Evolutionary conservation across 1,140 invertebrate genomes (phyloP), one percentile per base, ranked within the genome.

Genomic region (Steinernema feltiae): DNA sequence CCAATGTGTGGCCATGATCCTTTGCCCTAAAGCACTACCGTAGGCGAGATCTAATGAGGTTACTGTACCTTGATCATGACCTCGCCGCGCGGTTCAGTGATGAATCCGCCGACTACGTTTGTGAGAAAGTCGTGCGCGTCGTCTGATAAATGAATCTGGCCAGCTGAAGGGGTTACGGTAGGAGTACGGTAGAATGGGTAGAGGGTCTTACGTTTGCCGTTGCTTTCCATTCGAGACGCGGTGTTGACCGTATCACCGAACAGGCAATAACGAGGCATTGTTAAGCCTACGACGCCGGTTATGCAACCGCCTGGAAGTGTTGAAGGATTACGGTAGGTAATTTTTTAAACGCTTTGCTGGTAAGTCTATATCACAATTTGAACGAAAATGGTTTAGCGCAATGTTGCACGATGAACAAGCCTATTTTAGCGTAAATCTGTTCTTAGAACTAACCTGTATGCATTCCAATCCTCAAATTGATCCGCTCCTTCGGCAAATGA

Each of bases 191-290:
- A 73, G 18, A 18, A 41, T 41, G 18, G 32, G 27, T 2, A 63
- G 30, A 24, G 12, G 73, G 30, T 7, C 29, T 75, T 73, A 83
- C 83, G 82, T 76, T 84, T 84, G 48, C 80, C 82, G 74, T 82
- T 88, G 21, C 84, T 87, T 88, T 96, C 93, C 93, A 96, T 94
- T 79, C 93, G 89, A 0, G 91, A 92, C 0, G 94, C 93, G 12
- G 93, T 95, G 86, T 96, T 95, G 7, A 95, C 93, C 0, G 94
- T 94, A 87, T 96, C 94, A 0, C 94, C 94, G 88, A 96, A 96
- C 21, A 88, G 71, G 80, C 86, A 88, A 76, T 88, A 88, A 12
- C 87, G 71, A 17, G 87, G 87, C 86, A 88, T 88, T 18, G 85
- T 85, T 1, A 85, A 70, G 30, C 87, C 87, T 2, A 88, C 86